A percentile compares a stretch with the other conserved stretches of the same genome.
Conservation (phyloP, 1,140 invertebrate genomes). For the Euwallacea fornicatus region DNA sequence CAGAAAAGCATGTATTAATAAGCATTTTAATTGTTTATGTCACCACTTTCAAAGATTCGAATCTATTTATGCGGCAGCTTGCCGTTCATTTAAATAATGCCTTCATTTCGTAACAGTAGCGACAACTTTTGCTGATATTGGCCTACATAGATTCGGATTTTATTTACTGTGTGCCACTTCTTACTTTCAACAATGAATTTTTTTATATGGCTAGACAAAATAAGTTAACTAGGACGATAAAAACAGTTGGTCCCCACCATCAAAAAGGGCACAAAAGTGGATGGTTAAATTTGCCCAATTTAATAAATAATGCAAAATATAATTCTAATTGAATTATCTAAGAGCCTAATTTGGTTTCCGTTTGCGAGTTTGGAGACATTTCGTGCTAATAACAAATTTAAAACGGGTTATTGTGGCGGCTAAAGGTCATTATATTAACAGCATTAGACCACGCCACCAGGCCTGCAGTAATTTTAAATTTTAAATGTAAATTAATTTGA, state of each 20-base stretch:
- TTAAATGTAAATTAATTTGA: conserved; percentile 13
- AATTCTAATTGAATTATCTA: conserved; percentile 4
- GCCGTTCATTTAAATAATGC: conserved; percentile 17
- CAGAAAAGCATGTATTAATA: conserved; percentile 14
- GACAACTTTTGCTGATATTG: conserved; percentile 26
- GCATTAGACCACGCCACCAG: conserved; percentile 8
- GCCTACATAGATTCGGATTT: conserved; percentile 15
- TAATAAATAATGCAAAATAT: background rate
- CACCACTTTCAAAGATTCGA: conserved; percentile 16
- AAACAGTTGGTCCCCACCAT: too few species aligned
- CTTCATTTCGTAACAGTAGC: conserved; percentile 21
- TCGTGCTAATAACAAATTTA: conserved; percentile 14
- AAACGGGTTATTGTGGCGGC: conserved; percentile 7
- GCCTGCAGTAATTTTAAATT: background rate
- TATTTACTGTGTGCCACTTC: conserved; percentile 7
- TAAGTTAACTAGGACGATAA: too few species aligned
- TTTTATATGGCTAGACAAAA: too few species aligned
- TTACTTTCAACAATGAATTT: conserved; percentile 1
- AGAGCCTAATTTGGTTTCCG: background rate
- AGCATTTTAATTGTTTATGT: conserved; percentile 22
- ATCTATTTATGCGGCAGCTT: conserved; percentile 10
- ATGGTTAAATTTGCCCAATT: too few species aligned
- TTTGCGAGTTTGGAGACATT: conserved; percentile 9
- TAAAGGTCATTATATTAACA: conserved; percentile 14
- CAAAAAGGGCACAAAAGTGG: too few species aligned